These are phyloP conservation scores for Novumbra hubbsi DNA, from an alignment of 2,797 vertebrate genomes.

Conservation along the genomic window DNA sequence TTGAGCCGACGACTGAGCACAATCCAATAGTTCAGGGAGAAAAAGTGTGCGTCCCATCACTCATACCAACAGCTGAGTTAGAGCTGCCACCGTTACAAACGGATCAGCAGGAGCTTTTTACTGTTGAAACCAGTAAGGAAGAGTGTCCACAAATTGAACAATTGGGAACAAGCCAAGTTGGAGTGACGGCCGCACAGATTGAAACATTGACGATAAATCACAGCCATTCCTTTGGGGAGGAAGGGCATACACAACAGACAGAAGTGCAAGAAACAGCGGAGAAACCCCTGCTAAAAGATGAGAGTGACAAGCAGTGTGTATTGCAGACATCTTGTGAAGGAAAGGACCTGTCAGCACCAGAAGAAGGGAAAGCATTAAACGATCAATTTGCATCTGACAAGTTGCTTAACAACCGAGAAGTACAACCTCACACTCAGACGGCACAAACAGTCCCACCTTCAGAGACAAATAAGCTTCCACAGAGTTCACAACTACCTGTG, in stretches of 20 bases:
- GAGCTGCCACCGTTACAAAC: slow-evolving; percentile 51
- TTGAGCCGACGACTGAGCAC: slow-evolving; percentile 39
- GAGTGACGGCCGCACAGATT: slow-evolving; percentile 25
- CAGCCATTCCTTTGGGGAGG: slow-evolving; percentile 18
- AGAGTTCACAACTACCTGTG: slow-evolving; percentile 45
- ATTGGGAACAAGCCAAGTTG: slow-evolving; percentile 29
- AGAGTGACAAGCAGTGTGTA: slow-evolving; percentile 19
- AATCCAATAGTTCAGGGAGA: slow-evolving; percentile 33
- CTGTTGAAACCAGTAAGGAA: slow-evolving; percentile 26
- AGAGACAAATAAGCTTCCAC: slow-evolving; percentile 33
- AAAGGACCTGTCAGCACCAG: not conserved
- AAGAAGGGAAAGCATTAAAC: not conserved
- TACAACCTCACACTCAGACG: not conserved
- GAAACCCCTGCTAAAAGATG: slow-evolving; percentile 19
- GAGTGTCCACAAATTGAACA: slow-evolving; percentile 39
- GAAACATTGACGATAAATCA: slow-evolving; percentile 32
- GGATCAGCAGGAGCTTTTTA: slow-evolving; percentile 41
- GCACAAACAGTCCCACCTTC: not conserved
- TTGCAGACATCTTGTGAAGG: slow-evolving; percentile 8
- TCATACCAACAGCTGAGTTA: slow-evolving; percentile 48
- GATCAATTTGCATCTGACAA: slow-evolving; percentile 28
- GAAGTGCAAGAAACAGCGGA: slow-evolving; percentile 12
- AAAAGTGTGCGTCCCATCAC: slow-evolving; percentile 21
- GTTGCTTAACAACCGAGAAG: not conserved
- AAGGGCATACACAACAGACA: not conserved